These are phyloP conservation scores for Hyphantria cunea DNA, from an alignment of 1,140 invertebrate species.

Conservation along the genomic window DNA sequence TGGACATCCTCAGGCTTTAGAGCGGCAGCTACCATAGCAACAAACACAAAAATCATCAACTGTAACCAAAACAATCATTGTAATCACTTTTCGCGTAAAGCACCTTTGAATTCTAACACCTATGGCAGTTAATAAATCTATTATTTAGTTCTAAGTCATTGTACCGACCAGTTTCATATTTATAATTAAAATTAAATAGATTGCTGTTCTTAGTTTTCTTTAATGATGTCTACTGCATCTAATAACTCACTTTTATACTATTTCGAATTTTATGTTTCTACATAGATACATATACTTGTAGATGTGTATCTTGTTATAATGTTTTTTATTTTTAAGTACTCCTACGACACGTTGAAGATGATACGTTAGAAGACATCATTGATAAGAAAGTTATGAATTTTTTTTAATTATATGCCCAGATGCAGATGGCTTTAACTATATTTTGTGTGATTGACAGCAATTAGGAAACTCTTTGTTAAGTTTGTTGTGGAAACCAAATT, in stretches of 20 bases:
- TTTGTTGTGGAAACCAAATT: neutral
- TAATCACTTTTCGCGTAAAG: conserved; percentile 7
- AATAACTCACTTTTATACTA: conserved; percentile 59
- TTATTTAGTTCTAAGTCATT: neutral
- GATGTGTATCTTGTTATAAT: too few relatives aligned
- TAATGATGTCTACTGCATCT: conserved; percentile 37
- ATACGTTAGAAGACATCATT: conserved; percentile 36
- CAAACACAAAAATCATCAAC: conserved; percentile 47
- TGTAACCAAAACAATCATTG: conserved; percentile 37
- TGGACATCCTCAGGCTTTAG: conserved; percentile 53
- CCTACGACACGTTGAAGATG: conserved; percentile 44
- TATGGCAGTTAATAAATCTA: conserved; percentile 6
- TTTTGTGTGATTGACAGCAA: conserved; percentile 35
- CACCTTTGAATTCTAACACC: neutral
- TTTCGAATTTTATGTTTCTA: conserved; percentile 55
- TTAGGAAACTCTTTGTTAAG: conserved; percentile 9
- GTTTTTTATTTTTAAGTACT: conserved; percentile 38
- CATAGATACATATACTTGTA: conserved; percentile 42
- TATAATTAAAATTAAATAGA: conserved; percentile 27
- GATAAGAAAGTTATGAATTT: conserved; percentile 30
- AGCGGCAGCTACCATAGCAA: conserved; percentile 45
- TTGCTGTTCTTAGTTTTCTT: conserved; percentile 25
- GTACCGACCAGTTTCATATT: conserved; percentile 35
- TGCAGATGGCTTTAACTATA: conserved; percentile 21
- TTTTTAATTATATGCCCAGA: conserved; percentile 38